Evolutionary conservation across 1,140 invertebrate species (phyloP).

Genomic region (Heliothis virescens): DNA sequence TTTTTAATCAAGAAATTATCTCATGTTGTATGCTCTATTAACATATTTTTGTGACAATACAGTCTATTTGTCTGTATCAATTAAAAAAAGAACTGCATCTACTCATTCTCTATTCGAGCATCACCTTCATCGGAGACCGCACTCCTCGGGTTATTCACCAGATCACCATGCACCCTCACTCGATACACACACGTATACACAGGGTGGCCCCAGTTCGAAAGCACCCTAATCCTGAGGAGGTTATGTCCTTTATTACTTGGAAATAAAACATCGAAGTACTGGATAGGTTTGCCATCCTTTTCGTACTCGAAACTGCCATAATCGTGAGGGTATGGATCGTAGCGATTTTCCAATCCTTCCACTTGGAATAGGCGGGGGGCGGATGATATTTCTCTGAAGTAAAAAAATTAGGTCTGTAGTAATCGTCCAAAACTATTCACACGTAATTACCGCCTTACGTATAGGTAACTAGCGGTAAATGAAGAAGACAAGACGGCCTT

Average conservation of each 20-base stretch:
- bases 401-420: too few species aligned
- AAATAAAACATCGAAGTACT: constrained; percentile 74
- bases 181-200: constrained; percentile 80
- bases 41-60: too few species aligned
- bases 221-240: constrained; percentile 68
- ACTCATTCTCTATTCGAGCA: constrained; percentile 69
- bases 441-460: too few species aligned
- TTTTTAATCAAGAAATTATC: too few species aligned
- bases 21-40: too few species aligned
- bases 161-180: constrained; percentile 75
- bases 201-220: constrained; percentile 77
- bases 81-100: constrained; percentile 1
- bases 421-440: not conserved
- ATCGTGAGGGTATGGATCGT: constrained; percentile 70
- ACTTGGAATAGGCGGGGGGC: constrained; percentile 77
- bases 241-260: constrained; percentile 65
- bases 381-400: constrained; percentile 78
- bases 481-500: not conserved
- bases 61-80: not conserved
- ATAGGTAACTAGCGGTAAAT: too few species aligned
- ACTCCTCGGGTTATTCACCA: constrained; percentile 56
- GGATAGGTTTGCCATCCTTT: constrained; percentile 74
- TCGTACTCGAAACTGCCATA: constrained; percentile 80
- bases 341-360: constrained; percentile 70
- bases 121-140: constrained; percentile 59